A percentile compares a stretch with the other conserved stretches of the same genome.
phyloP scores from a whole-genome alignment of 2,888 invertebrate genomes.

The Dryomyza anilis region DNA sequence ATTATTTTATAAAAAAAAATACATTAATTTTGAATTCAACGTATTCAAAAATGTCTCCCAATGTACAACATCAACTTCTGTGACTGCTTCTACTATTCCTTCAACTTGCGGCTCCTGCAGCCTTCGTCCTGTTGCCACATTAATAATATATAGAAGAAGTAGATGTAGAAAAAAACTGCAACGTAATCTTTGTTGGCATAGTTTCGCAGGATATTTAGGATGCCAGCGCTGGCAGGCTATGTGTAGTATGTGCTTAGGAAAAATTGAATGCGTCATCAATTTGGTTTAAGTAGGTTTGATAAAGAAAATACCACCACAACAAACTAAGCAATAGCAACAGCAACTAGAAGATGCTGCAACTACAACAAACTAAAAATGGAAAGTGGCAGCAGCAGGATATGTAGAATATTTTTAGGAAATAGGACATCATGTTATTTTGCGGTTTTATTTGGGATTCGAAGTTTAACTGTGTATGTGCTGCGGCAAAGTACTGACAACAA shows the following conservation, averaged over 20 bases:
- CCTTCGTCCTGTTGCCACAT: not conserved
- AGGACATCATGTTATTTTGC: constrained; percentile 17
- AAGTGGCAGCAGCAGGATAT: constrained; percentile 10
- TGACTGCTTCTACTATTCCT: not conserved
- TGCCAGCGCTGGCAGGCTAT: no score
- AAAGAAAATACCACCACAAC: not conserved
- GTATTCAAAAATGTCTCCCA: no score
- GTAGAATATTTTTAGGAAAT: constrained; percentile 4
- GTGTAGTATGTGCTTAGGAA: constrained; percentile 17
- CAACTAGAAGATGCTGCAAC: not conserved
- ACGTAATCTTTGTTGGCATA: constrained; percentile 24
- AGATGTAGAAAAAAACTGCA: constrained; percentile 15
- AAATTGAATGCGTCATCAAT: constrained; percentile 26
- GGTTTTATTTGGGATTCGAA: constrained; percentile 1
- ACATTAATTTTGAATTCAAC: not conserved
- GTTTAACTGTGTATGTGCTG: not conserved
- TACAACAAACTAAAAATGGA: constrained; percentile 20
- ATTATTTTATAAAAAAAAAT: not conserved
- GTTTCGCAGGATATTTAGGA: constrained; percentile 14
- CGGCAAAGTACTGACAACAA: constrained; percentile 3
- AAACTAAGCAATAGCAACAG: not conserved
- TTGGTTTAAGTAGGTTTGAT: constrained; percentile 11
- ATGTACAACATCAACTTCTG: not conserved
- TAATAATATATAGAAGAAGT: not conserved
- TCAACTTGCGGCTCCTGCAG: not conserved